Percentiles rank a stretch among this genome's conserved stretches.
Evolutionary conservation across 2,113 vertebrate genomes (phyloP).

Genomic region (Myrmecophaga tridactyla): DNA sequence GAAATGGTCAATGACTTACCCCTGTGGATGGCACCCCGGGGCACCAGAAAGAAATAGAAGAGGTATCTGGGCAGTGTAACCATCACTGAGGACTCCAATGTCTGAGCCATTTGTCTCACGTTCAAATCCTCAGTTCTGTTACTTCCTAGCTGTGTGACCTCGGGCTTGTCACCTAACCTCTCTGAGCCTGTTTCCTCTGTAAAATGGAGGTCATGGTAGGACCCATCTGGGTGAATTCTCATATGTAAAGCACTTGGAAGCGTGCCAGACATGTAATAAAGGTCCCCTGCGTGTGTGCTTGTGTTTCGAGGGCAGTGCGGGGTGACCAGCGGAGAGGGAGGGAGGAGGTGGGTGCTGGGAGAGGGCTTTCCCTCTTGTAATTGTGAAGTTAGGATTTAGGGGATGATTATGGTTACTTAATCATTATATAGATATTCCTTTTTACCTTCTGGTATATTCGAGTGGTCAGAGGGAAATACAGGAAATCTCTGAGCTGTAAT

Average conservation of each 20-base stretch:
- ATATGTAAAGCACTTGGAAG: background rate
- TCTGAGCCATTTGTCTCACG: background rate
- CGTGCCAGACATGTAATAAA: background rate
- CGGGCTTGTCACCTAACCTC: background rate
- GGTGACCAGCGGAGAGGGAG: background rate
- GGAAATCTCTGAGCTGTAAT: too few relatives aligned
- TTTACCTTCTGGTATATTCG: too few relatives aligned
- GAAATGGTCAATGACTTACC: background rate
- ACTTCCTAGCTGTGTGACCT: background rate
- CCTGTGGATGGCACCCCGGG: background rate
- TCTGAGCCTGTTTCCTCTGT: background rate
- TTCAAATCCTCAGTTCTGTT: background rate
- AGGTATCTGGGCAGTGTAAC: too few relatives aligned
- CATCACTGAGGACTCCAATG: too few relatives aligned
- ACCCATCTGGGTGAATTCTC: background rate
- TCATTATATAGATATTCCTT: too few relatives aligned
- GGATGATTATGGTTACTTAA: too few relatives aligned
- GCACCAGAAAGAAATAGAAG: background rate
- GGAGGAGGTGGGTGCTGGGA: too few relatives aligned
- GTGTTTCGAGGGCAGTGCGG: background rate
- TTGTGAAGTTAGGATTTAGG: too few relatives aligned
- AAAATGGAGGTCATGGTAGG: background rate
- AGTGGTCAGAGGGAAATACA: too few relatives aligned
- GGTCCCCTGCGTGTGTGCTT: accelerated
- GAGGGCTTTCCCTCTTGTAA: background rate